Base-by-base conservation (phyloP, 2,797 vertebrate genomes). In the Prionace glauca region DNA sequence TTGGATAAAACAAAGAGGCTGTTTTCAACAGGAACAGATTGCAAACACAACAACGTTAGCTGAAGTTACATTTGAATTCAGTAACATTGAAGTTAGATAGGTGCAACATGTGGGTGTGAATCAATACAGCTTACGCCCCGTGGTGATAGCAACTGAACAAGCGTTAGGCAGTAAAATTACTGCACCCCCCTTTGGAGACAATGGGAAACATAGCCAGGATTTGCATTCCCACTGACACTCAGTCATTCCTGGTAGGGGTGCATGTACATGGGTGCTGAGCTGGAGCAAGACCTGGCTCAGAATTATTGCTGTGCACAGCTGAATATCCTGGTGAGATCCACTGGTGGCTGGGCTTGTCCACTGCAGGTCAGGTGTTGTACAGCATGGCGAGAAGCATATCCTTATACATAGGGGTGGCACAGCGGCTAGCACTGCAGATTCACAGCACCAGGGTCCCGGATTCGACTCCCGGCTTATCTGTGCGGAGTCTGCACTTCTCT, bases 1-100 rank as follows among this genome's bases (percentile, higher is more conserved):
- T 95, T 95, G 69, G 95, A 95, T 91, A 95, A 67, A 65, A 95
- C 91, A 67, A 91, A 95, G 29, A 95, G 87, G 95, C 95, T 95
- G 41, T 81, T 67, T 79, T 72, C 7, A 81, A 95, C 16, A 81
- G 60, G 32, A 24, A 24, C 41, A 95, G 32, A 81, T 62, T 36
- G 95, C 60, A 79, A 95, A 81, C 36, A 86, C 72, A 92, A 65
- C 41, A 94, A 1, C 32, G 67, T 95, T 2, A 95, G 45, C 77
- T 45, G 32, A 95, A n/a, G 90, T 92, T 67, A 92, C 90, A 92
- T 69, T 92, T 41, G 18, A 69, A 92, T 36, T 20, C 65, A 24
- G 20, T 20, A 92, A 69, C 22, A 12, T 41, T 69, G 22, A 92
- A n/a, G 67, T 69, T 41, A 92, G 90, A 92, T 69, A 69, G 62